phyloP scores from a whole-genome alignment of 2,888 invertebrate species.

The Lasioglossum lativentre region DNA sequence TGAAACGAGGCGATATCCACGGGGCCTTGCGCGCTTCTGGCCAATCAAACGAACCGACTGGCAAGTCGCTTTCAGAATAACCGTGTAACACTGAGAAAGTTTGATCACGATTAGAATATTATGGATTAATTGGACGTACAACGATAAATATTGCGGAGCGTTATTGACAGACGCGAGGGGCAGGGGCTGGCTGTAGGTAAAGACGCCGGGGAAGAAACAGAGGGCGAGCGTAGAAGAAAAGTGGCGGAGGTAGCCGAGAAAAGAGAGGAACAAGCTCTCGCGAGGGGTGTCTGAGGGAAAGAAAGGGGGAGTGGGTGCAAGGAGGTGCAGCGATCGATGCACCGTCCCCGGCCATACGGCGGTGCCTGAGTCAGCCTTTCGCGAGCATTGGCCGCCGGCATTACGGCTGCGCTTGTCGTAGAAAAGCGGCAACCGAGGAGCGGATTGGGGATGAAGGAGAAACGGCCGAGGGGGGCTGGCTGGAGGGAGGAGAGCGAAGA shows the following conservation, averaged over 20 bases:
- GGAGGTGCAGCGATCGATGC: constrained; percentile 75
- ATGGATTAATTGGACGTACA: too few relatives aligned
- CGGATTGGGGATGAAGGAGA: constrained; percentile 49
- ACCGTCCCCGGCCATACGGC: constrained; percentile 74
- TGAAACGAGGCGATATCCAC: neutral
- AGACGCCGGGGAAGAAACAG: constrained; percentile 42
- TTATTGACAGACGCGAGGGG: neutral
- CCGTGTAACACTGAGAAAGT: too few relatives aligned
- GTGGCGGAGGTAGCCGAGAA: constrained; percentile 25
- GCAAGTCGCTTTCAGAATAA: neutral
- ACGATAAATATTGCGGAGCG: neutral
- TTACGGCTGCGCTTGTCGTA: constrained; percentile 74
- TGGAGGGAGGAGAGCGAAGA: constrained; percentile 37
- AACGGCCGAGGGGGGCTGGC: neutral
- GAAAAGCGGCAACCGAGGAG: constrained; percentile 53
- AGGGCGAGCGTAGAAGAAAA: constrained; percentile 10
- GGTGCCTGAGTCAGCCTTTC: constrained; percentile 75
- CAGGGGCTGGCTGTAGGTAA: constrained; percentile 12
- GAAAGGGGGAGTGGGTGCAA: constrained; percentile 34
- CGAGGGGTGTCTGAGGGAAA: neutral
- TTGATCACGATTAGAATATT: too few relatives aligned
- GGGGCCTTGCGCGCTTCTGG: neutral
- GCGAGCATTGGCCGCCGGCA: constrained; percentile 74
- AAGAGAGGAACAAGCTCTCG: constrained; percentile 25
- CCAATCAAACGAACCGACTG: neutral